Conservation (phyloP, 37 sponge, comb jelly and placozoan species). For the Hexactinellida sp. region DNA sequence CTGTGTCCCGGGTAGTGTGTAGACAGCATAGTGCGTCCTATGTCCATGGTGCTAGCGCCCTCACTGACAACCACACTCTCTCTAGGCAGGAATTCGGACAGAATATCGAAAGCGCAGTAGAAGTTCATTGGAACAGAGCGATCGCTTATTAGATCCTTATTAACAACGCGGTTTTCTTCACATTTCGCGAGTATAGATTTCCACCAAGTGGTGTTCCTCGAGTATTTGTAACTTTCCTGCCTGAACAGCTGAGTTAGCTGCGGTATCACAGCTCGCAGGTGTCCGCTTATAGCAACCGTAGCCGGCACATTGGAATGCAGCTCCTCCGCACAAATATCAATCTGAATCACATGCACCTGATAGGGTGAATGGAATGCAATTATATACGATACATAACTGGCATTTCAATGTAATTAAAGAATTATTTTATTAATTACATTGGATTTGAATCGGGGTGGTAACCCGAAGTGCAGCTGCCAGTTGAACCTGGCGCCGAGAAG, state of each 20-base stretch:
- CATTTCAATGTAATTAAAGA: not conserved
- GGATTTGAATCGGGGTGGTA: slow-evolving; percentile 55
- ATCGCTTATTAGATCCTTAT: slow-evolving; percentile 33
- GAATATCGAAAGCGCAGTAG: slow-evolving; percentile 61
- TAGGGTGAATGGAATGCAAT: too few relatives aligned
- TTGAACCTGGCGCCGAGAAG: slow-evolving; percentile 78
- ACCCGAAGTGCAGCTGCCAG: slow-evolving; percentile 92
- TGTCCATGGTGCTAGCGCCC: slow-evolving; percentile 85
- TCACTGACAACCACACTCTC: slow-evolving; percentile 66
- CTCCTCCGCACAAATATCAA: slow-evolving; percentile 78
- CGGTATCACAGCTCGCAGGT: slow-evolving; percentile 42
- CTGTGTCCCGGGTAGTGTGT: slow-evolving; percentile 49
- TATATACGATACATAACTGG: not conserved
- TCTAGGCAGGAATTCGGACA: slow-evolving; percentile 32
- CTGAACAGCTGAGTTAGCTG: slow-evolving; percentile 37
- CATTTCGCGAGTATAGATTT: slow-evolving; percentile 34
- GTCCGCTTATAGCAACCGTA: slow-evolving; percentile 47
- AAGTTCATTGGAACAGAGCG: slow-evolving; percentile 68
- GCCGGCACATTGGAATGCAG: slow-evolving; percentile 39
- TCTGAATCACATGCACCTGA: slow-evolving; percentile 18
- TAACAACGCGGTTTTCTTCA: slow-evolving; percentile 19
- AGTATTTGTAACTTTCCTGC: not conserved
- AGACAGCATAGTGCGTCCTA: slow-evolving; percentile 63
- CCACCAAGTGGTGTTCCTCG: slow-evolving; percentile 38
- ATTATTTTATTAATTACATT: slow-evolving; percentile 29